Evolutionary conservation across 2,113 vertebrate genomes (phyloP), one percentile per base, ranked within the genome.

Genomic region (Probosciger aterrimus): DNA sequence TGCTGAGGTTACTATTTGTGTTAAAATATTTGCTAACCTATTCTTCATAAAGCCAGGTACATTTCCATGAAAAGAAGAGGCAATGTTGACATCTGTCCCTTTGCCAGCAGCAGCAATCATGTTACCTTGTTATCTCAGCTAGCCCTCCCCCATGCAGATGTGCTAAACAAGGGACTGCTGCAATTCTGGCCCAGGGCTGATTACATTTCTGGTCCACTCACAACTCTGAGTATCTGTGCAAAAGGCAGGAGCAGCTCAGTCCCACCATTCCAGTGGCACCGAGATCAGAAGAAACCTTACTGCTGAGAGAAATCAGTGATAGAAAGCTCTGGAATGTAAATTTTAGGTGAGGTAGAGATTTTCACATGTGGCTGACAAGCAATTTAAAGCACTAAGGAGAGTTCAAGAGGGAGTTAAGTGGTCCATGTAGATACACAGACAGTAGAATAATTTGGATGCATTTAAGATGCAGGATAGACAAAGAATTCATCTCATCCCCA

Each of bases 391-490:
- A 79, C 91, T 95, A 55, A 91, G 60, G 93, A 96, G 95, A 94
- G 95, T 95, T 97, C 95, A 95, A 91, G 91, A 82, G 69, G 69
- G 84, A 97, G 91, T 95, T 95, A 96, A 97, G 94, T 89, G 83
- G 81, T 96, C 91, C 93, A 79, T 0, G 0, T 91, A 95, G 94
- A 96, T 95, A 89, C 46, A 82, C 4, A 39, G 86, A 92, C 81
- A 75, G 57, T 89, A 80, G 83, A 93, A 92, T 79, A 87, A 92
- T 95, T 90, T 96, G 82, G 77, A 93, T 84, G 65, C 37, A 57
- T 87, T 90, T 69, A 97, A 83, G 62, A 88, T 59, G 44, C 37
- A 49, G 47, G 47, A 76, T 60, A 90, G 88, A 89, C 65, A 94
- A 83, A 80, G 65, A 93, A 94, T 94, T 91, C 22, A 59, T 84